A percentile compares a stretch with the other conserved stretches of the same genome.
Evolutionary conservation across 2,888 invertebrate species (phyloP).

Genomic region (Conus canariensis): DNA sequence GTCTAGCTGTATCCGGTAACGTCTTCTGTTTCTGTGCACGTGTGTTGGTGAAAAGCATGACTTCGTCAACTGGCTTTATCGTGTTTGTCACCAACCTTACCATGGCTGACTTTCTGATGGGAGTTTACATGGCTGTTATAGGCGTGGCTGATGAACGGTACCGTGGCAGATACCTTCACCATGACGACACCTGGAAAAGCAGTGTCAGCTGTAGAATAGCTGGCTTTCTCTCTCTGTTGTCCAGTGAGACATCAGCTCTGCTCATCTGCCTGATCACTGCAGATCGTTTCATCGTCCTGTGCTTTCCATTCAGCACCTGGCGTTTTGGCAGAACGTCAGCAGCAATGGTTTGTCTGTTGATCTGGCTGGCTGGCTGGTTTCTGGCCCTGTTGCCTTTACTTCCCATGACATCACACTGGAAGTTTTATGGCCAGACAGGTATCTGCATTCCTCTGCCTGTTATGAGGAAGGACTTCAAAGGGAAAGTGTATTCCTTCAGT

Average conservation of each 20-base stretch:
- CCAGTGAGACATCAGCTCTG: constrained; percentile 1
- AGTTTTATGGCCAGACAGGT: constrained; percentile 10
- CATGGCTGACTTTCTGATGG: constrained; percentile 3
- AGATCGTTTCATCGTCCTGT: neutral
- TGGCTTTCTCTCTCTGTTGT: neutral
- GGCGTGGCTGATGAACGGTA: neutral
- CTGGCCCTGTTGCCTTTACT: neutral
- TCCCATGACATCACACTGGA: neutral
- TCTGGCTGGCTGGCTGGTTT: neutral
- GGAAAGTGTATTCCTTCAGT: neutral
- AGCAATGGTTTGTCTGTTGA: neutral
- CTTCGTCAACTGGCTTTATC: neutral
- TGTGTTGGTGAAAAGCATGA: neutral
- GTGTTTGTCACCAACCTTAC: neutral
- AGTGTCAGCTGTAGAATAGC: neutral
- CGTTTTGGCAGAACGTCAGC: neutral
- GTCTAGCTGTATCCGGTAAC: neutral
- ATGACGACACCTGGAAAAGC: neutral
- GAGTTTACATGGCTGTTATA: neutral
- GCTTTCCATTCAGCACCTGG: neutral
- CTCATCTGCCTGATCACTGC: neutral
- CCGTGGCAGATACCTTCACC: neutral
- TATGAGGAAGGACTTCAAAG: neutral
- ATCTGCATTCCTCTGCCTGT: neutral
- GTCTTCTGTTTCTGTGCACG: constrained; percentile 12